These are phyloP conservation scores for Notechis scutatus DNA, from an alignment of 2,113 vertebrate species.

Conservation along the genomic window DNA sequence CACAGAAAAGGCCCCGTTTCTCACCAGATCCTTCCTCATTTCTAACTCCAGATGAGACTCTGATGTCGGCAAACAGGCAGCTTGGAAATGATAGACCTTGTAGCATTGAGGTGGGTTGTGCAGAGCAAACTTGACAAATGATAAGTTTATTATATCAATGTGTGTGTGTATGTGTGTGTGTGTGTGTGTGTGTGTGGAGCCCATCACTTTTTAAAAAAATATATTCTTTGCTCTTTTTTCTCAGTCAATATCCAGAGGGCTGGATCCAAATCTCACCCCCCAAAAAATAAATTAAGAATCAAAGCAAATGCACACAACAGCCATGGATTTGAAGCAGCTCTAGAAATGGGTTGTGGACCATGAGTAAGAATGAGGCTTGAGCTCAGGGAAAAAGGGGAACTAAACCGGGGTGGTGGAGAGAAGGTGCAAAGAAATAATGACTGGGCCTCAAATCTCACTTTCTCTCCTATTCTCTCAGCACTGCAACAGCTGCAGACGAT, in stretches of 20 bases:
- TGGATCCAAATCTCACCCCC: background rate
- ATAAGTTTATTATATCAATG: background rate
- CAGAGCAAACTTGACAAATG: no score
- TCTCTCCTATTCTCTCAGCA: background rate
- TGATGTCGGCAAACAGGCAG: background rate
- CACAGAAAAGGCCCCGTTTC: background rate
- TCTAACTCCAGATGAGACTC: background rate
- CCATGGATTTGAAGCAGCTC: background rate
- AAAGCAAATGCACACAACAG: background rate
- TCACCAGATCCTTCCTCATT: background rate
- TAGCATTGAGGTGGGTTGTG: no score
- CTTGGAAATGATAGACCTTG: background rate
- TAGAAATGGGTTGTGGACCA: background rate
- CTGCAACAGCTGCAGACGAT: no score
- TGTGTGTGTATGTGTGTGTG: no score
- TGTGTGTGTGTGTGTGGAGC: no score
- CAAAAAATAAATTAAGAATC: background rate
- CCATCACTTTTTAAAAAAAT: no score
- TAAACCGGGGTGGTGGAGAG: fast-evolving
- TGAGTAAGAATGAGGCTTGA: background rate
- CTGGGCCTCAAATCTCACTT: background rate
- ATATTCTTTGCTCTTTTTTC: background rate
- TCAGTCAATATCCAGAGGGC: background rate
- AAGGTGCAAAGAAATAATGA: background rate
- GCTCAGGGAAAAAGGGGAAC: slow-evolving; percentile 1